phyloP scores from a whole-genome alignment of 2,888 invertebrate genomes.

The Dimorphilus gyrociliatus region DNA sequence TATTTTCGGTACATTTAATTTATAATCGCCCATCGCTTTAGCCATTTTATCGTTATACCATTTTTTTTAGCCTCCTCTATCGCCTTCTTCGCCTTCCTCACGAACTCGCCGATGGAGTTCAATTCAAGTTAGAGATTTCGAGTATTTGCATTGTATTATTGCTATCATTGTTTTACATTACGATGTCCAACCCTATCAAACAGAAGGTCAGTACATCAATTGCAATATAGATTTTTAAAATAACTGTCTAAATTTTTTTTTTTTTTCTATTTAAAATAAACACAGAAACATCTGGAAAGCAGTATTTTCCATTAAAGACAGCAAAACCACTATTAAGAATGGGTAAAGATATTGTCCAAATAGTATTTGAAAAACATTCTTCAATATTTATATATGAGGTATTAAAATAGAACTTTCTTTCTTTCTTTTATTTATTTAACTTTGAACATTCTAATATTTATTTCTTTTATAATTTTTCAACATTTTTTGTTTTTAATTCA shows the following conservation, averaged over 20 bases:
- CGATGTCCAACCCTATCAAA: conserved; percentile 28
- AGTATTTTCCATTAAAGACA: no score
- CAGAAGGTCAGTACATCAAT: conserved; percentile 17
- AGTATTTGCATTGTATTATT: conserved; percentile 35
- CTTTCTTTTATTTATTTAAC: neutral
- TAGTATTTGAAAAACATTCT: no score
- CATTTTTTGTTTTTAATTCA: conserved; percentile 9
- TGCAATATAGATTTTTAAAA: neutral
- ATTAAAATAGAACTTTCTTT: no score
- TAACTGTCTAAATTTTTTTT: conserved; percentile 2
- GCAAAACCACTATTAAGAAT: no score
- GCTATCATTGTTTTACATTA: conserved; percentile 37
- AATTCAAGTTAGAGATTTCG: conserved; percentile 39
- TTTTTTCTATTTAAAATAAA: neutral
- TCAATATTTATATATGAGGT: no score
- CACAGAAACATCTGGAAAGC: no score
- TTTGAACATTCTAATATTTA: neutral
- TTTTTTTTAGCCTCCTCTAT: no score
- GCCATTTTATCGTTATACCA: no score
- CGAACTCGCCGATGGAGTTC: conserved; percentile 37
- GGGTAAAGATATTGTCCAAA: no score
- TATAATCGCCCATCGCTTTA: no score
- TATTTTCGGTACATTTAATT: no score
- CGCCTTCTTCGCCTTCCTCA: conserved; percentile 13
- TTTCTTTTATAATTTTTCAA: neutral